Conservation (phyloP, 2,888 invertebrate genomes). For the Erpobdella octoculata region DNA sequence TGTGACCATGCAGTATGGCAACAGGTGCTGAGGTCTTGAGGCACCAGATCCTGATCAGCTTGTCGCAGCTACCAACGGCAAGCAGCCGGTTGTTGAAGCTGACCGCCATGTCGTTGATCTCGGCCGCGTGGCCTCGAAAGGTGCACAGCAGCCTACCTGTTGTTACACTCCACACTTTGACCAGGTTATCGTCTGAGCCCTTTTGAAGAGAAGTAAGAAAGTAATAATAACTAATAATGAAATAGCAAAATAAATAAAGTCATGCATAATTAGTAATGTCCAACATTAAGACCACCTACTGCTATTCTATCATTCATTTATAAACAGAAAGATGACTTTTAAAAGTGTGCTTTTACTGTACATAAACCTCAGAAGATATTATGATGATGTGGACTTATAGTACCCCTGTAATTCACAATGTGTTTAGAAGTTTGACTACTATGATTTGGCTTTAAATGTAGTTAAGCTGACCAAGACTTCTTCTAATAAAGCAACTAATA, state of each 20-base stretch:
- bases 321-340: no score
- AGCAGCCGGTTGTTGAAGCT: conserved; percentile 82
- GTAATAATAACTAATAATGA: background rate
- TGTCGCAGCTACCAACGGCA: conserved; percentile 86
- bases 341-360: no score
- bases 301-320: no score
- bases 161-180: conserved; percentile 85
- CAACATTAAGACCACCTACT: no score
- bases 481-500: no score
- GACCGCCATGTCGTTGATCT: conserved; percentile 90
- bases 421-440: no score
- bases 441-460: no score
- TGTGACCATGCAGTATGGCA: conserved; percentile 70
- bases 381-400: no score
- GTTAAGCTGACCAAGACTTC: no score
- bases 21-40: conserved; percentile 66
- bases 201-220: conserved; percentile 43
- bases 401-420: no score
- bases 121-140: conserved; percentile 85
- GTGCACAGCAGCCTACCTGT: conserved; percentile 81
- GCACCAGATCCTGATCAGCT: conserved; percentile 85
- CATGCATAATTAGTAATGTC: background rate
- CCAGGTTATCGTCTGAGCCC: conserved; percentile 88
- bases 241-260: background rate
- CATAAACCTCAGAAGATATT: no score